Percentiles rank a stretch among this genome's conserved stretches.
These are phyloP conservation scores for Origma solitaria DNA, from an alignment of 2,113 vertebrate genomes.

Conservation along the genomic window DNA sequence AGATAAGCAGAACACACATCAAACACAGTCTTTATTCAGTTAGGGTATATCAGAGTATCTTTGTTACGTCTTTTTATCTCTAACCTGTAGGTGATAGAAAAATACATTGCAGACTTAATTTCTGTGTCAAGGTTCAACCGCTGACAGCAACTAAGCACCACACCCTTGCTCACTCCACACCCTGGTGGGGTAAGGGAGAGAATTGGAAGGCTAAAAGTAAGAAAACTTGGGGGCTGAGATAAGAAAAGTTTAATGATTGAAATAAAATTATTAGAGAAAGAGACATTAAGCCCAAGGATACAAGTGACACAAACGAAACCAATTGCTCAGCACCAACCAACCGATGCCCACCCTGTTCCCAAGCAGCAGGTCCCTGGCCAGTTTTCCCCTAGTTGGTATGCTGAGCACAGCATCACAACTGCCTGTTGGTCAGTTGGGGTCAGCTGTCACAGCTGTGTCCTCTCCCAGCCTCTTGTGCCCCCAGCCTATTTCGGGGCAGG, in stretches of 20 bases:
- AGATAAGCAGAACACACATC: not conserved
- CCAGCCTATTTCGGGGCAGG: not conserved
- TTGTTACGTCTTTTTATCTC: not conserved
- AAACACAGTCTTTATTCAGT: not conserved
- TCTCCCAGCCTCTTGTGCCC: not conserved
- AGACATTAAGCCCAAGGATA: not conserved
- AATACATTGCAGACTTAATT: not conserved
- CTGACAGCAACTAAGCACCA: not conserved
- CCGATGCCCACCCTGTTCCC: not conserved
- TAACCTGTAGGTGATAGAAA: not conserved
- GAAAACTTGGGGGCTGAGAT: not conserved
- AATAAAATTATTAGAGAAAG: not conserved
- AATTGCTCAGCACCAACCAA: not conserved
- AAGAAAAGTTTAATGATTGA: not conserved
- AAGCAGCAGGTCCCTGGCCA: not conserved
- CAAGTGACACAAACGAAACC: not conserved
- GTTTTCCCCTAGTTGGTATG: not conserved
- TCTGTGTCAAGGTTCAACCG: not conserved
- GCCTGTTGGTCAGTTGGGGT: not conserved
- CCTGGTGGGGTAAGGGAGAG: not conserved
- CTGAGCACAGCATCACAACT: not conserved
- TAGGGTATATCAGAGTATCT: not conserved
- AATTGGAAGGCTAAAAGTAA: not conserved
- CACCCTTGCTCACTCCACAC: not conserved
- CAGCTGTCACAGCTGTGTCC: not conserved